Base-by-base conservation (phyloP, 2,113 vertebrate species). In the Natator depressus region DNA sequence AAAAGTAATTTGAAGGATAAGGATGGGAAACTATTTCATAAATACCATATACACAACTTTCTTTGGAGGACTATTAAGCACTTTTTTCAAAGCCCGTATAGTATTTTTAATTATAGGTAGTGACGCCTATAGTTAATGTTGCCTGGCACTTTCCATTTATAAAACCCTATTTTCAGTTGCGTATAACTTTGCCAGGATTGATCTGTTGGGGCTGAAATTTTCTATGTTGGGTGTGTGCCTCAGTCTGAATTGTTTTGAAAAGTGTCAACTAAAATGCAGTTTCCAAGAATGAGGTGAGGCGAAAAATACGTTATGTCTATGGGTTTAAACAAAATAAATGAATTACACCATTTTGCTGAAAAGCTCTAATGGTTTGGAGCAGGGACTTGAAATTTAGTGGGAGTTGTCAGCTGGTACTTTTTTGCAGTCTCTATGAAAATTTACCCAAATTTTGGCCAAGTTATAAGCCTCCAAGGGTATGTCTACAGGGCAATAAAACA, bases 31-130 rank as follows among this genome's bases (percentile, higher is more conserved):
- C 85, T 85, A 80, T 94, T 95, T 92, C 47, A 1, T 89, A 80
- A 75, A 90, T 94, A 80, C 54, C 83, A 65, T 94, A 85, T 57
- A 25, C 85, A 86, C 72, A 76, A 42, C 96, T 95, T 96, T 94
- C 93, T 92, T 94, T 47, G 87, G 94, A 94, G 94, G 89, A 72
- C 59, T 65, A 59, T 76, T 80, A 76, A 89, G 80, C 89, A 84
- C 1, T 1, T 91, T 94, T 93, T 22, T 59, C 65, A 42, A 46
- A 93, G 76, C 29, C n/a, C 75, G 90, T 59, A 47, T 82, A 84
- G 51, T 10, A 11, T 80, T 93, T 87, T 83, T 59, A 83, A 83
- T 83, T 19, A 6, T 47, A 35, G 9, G 50, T 8, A 3, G 29
- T 55, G 6, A 4, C 1, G 1, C 80, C 80, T 1, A 0, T 47